Base-by-base conservation (phyloP, 2,888 invertebrate species). In the Nomada hirtipes region DNA sequence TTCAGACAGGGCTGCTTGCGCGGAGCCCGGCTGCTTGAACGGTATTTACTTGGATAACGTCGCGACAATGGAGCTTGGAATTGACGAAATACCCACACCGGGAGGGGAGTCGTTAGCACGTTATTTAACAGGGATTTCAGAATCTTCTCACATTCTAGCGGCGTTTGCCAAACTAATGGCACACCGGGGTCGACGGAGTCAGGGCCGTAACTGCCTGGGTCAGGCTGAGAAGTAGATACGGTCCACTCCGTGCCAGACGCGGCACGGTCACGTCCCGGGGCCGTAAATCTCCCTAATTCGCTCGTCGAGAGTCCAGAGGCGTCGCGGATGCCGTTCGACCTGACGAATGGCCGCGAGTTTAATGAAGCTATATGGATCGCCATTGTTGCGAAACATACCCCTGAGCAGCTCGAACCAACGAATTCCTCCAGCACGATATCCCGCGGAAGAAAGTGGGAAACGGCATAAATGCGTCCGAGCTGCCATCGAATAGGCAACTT, bases 241-340 rank as follows among this genome's bases (percentile, higher is more conserved):
- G 82, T 86, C 86, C 76, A 79, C 88, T 86, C 86, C 71, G 63
- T 77, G 75, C 36, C 86, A 86, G 87, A 87, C 86, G 77, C 76
- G 79, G 64, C 86, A 85, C 86, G 89, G 90, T 90, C 91, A 91
- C 91, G 91, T 91, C 78, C 86, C 81, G 69, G 68, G 78, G 82
- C 82, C 90, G 89, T 91, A 91, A 91, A 91, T 91, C 91, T 90
- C 86, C 86, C 88, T 90, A 90, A 91, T 91, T 90, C 91, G 86
- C 86, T 90, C 82, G 90, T 84, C 84, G 90, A 89, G 87, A 89
- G 86, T 89, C 88, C 85, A 86, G 85, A 89, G 85, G 86, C 86
- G 86, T 90, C 86, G 77, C 82, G 83, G 88, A 84, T 84, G 86
- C 88, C 85, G 85, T 88, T 88, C 79, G 84, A 53, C 63, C 81